Conservation (phyloP, 2,888 invertebrate species). For the Linhomoeus sp. region DNA sequence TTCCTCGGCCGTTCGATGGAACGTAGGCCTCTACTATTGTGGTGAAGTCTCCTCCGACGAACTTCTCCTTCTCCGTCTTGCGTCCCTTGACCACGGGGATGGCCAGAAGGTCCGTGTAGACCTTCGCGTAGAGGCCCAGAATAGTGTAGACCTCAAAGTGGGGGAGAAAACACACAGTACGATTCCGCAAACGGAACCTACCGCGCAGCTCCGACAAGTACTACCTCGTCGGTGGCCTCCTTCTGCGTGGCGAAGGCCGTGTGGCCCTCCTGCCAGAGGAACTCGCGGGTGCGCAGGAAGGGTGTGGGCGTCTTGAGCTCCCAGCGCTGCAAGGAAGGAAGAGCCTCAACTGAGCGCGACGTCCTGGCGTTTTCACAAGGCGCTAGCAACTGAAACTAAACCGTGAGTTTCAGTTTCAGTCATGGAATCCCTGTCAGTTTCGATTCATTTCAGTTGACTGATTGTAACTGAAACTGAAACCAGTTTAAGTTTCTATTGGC, state of each 20-base stretch:
- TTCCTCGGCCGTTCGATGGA: slow-evolving; percentile 73
- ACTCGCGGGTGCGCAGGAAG: slow-evolving; percentile 88
- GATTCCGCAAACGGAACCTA: no score
- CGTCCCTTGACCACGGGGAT: slow-evolving; percentile 78
- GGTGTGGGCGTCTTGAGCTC: slow-evolving; percentile 99
- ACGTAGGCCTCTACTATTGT: slow-evolving; percentile 91
- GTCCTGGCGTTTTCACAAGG: no score
- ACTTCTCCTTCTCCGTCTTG: slow-evolving; percentile 97
- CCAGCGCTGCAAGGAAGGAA: no score
- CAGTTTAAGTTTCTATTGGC: no score
- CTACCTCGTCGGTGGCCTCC: slow-evolving; percentile 75
- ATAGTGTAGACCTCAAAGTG: slow-evolving; percentile 30
- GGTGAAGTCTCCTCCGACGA: slow-evolving; percentile 91
- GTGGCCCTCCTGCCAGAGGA: slow-evolving; percentile 99
- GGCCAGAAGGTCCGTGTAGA: slow-evolving; percentile 75
- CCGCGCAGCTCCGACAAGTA: no score
- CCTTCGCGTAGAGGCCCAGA: slow-evolving; percentile 59
- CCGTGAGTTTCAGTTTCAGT: no score
- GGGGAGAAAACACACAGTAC: background rate
- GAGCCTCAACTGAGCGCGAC: no score
- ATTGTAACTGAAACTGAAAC: no score
- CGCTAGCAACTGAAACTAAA: no score
- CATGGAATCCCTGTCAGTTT: no score
- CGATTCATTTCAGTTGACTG: no score
- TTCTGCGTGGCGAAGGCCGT: slow-evolving; percentile 63